Base-by-base conservation (phyloP, 2,797 vertebrate species). In the Oreonectes daqikongensis region DNA sequence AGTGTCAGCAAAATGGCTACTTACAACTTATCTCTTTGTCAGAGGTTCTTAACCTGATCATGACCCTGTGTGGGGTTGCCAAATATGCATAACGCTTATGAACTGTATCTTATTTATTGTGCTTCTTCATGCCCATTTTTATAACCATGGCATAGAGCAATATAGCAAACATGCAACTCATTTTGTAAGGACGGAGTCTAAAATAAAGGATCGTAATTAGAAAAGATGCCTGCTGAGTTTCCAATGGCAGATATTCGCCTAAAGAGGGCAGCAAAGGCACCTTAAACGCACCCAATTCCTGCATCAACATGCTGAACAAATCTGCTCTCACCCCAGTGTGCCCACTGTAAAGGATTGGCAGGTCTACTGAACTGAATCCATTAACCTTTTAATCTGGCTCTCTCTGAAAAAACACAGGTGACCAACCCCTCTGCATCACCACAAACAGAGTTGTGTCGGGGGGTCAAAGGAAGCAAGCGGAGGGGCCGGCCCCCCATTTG, bases 351-450 rank as follows among this genome's bases (percentile, higher is more conserved):
- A 75, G 84, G 74, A 83, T 59, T 50, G 52, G 70, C 67, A 74
- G 86, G 80, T 87, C 88, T 86, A 84, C 85, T 85, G 82, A 79
- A 85, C 61, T 89, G 92, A 91, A 92, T 93, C 89, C 86, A 91
- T 92, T 92, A 92, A 92, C 92, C 92, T 92, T 57, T 57, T 17
- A 57, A 17, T 57, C 53, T 28, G 53, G 53, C 28, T 57, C 26
- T 57, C 53, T 30, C 14, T 17, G 12, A 30, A 59, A 20, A 42
- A 8, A 17, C 55, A 59, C 24, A 28, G 53, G 24, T 24, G 53
- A 55, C 22, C 53, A 53, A 92, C 86, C 81, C 80, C 81, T 14
- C 81, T 72, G 64, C 57, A 84, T 81, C 85, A 81, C 85, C 85
- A 86, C 80, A 86, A 88, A 84, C 81, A 82, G 84, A 87, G 89